These are phyloP conservation scores for Lasioglossum malachurum DNA, from an alignment of 2,888 invertebrate species.

Conservation along the genomic window DNA sequence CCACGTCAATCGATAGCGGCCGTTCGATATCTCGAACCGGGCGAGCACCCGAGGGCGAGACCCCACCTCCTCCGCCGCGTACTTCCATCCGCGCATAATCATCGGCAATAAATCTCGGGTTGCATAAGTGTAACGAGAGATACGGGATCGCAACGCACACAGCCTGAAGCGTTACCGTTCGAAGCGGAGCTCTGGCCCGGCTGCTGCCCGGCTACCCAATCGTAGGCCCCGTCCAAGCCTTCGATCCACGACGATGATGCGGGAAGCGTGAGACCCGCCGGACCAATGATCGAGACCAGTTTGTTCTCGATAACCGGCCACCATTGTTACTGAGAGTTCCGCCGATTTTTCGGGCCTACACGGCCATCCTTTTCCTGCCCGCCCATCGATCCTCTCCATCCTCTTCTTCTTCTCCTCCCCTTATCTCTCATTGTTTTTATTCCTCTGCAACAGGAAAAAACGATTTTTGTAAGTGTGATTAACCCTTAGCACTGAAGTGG, in stretches of 20 bases:
- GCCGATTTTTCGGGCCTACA: slow-evolving; percentile 33
- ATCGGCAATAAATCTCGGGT: slow-evolving; percentile 84
- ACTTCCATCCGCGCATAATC: slow-evolving; percentile 82
- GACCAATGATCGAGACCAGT: slow-evolving; percentile 44
- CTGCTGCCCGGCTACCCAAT: slow-evolving; percentile 29
- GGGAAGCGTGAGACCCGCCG: slow-evolving; percentile 43
- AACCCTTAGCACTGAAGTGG: too few relatives aligned
- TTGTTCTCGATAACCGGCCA: slow-evolving; percentile 41
- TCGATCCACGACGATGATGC: slow-evolving; percentile 58
- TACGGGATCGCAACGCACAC: slow-evolving; percentile 84
- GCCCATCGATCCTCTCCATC: not conserved
- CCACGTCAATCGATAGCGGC: slow-evolving; percentile 72
- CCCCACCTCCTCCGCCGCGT: slow-evolving; percentile 70
- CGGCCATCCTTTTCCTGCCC: not conserved
- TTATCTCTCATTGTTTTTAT: not conserved
- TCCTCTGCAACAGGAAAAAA: not conserved
- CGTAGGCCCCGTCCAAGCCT: slow-evolving; percentile 45
- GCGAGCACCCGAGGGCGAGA: slow-evolving; percentile 78
- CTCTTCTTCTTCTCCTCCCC: not conserved
- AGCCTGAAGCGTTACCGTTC: slow-evolving; percentile 76
- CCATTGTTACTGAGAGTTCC: slow-evolving; percentile 41
- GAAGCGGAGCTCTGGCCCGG: slow-evolving; percentile 31
- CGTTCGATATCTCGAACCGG: slow-evolving; percentile 73
- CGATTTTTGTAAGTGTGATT: not conserved
- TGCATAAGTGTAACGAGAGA: slow-evolving; percentile 85